Evolutionary conservation across 2,113 vertebrate species (phyloP), one percentile per base, ranked within the genome.

Genomic region (Casuarius casuarius): DNA sequence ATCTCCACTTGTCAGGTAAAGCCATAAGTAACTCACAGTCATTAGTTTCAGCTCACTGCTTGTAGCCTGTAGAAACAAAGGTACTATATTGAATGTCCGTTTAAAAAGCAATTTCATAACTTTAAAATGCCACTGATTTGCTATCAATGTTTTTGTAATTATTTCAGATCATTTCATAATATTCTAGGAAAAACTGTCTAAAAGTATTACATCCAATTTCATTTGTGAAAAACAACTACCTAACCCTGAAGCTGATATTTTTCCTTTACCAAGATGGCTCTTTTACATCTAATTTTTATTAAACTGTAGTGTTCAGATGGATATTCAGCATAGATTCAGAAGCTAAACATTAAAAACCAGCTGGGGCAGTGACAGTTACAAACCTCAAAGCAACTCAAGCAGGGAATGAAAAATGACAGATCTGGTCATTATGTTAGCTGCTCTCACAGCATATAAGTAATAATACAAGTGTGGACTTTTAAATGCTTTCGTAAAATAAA

Each of bases 41-140:
- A 97, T 98, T 98, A 98, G 97, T 97, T 98, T 98, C 94, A 96
- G 97, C 95, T 98, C 96, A 95, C 83, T 97, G 94, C 87, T 95
- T 88, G 7, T 77, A 97, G 96, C 86, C 96, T 96, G 95, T 93
- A 95, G 92, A 54, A 98, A 96, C 87, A 97, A 97, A 97, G 90
- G 74, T 54, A 19, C 87, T 97, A 89, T 90, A 97, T 22, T 96
- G 91, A 94, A 90, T 92, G 95, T 96, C 95, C 83, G 97, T 97
- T 98, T 97, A 96, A 97, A 98, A 98, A 97, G 91, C 90, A 97
- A 97, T 98, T 98, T 95, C 54, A 92, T 96, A 96, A 96, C 82
- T 95, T 90, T 95, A 92, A 98, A 98, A 98, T 98, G 96, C 83
- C 96, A 98, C 92, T 80, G 90, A 90, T 97, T 97, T 97, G 84